Evolutionary conservation across 2,113 vertebrate species (phyloP).

Genomic region (Atractosteus spatula): DNA sequence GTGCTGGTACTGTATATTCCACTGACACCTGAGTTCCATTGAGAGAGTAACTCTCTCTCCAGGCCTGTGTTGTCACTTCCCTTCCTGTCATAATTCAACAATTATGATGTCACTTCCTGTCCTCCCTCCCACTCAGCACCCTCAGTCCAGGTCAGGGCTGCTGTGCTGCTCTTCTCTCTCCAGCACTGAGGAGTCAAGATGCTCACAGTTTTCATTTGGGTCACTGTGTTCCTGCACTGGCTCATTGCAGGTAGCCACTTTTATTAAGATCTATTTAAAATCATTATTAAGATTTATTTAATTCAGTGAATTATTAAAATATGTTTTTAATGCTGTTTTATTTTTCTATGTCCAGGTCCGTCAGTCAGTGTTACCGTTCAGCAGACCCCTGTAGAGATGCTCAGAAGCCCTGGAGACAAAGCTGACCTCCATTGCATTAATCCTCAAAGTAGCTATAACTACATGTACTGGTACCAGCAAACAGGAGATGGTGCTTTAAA

Average conservation of each 20-base stretch:
- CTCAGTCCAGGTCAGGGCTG: no score
- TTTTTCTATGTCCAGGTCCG: not conserved
- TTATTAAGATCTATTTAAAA: not conserved
- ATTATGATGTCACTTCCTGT: not conserved
- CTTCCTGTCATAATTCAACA: no score
- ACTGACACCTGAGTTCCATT: no score
- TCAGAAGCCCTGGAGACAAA: slow-evolving; percentile 2
- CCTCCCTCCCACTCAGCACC: not conserved
- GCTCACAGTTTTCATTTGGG: slow-evolving; percentile 10
- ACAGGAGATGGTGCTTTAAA: slow-evolving; percentile 10
- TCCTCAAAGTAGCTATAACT: slow-evolving; percentile 25
- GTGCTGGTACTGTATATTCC: no score
- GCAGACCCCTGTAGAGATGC: slow-evolving; percentile 14
- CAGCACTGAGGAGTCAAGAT: slow-evolving; percentile 28
- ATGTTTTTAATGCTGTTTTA: no score
- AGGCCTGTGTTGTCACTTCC: not conserved
- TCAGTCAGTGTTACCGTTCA: not conserved
- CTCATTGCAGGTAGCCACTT: slow-evolving; percentile 31
- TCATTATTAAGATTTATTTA: no score
- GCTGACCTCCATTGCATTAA: slow-evolving; percentile 29
- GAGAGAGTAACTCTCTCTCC: no score
- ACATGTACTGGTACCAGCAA: slow-evolving; percentile 8
- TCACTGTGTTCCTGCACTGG: slow-evolving; percentile 12
- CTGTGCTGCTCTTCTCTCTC: not conserved
- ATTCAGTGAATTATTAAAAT: no score